A percentile compares a stretch with the other conserved stretches of the same genome.
phyloP scores from a whole-genome alignment of 2,888 invertebrate species.

The Drosophila colorata region DNA sequence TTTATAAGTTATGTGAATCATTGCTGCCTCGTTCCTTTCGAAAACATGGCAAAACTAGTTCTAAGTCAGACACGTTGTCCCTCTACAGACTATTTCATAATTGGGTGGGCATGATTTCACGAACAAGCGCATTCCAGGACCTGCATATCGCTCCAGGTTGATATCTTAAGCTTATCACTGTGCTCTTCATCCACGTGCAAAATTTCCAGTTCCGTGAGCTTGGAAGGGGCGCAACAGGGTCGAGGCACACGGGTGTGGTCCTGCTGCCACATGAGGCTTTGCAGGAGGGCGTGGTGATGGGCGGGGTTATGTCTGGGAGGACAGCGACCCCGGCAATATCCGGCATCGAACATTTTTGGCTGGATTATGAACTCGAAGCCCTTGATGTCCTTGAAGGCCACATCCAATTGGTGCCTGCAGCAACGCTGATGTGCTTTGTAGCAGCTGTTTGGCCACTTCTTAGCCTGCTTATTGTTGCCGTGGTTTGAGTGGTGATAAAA shows the following conservation, averaged over 20 bases:
- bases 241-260: slow-evolving; percentile 86
- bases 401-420: slow-evolving; percentile 89
- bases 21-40: too few species aligned
- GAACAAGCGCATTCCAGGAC: slow-evolving; percentile 91
- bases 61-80: too few species aligned
- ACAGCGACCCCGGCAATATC: slow-evolving; percentile 90
- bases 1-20: too few species aligned
- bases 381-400: slow-evolving; percentile 88
- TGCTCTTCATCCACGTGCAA: slow-evolving; percentile 89
- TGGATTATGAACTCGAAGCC: slow-evolving; percentile 89
- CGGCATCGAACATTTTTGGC: slow-evolving; percentile 90
- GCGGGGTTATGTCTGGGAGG: slow-evolving; percentile 89
- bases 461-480: neutral
- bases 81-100: neutral
- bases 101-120: slow-evolving; percentile 79
- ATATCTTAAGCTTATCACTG: slow-evolving; percentile 87
- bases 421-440: slow-evolving; percentile 87
- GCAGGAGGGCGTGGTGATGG: slow-evolving; percentile 90
- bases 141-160: slow-evolving; percentile 90
- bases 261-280: slow-evolving; percentile 89
- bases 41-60: too few species aligned
- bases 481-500: slow-evolving; percentile 41
- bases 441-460: slow-evolving; percentile 85
- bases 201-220: slow-evolving; percentile 88
- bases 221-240: slow-evolving; percentile 90